A percentile compares a stretch with the other conserved stretches of the same genome.
Evolutionary conservation across 2,797 vertebrate genomes (phyloP).

Genomic region (Danionella dracula): DNA sequence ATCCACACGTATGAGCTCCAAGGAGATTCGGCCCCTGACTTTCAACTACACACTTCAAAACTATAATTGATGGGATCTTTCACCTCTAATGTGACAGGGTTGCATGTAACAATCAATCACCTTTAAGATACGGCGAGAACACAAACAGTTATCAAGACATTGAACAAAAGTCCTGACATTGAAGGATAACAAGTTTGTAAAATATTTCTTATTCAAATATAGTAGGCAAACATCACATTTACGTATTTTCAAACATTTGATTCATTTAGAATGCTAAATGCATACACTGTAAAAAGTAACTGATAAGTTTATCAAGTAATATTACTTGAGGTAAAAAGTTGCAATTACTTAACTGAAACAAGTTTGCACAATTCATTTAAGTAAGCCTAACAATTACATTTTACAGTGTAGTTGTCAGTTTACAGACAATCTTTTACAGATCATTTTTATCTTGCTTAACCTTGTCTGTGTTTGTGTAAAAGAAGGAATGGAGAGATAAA

Average conservation of each 20-base stretch:
- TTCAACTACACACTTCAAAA: slow-evolving; percentile 31
- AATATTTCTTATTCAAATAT: too few relatives aligned
- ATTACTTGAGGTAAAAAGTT: too few relatives aligned
- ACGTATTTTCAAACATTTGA: too few relatives aligned
- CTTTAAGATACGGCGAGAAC: slow-evolving; percentile 13
- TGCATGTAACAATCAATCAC: slow-evolving; percentile 44
- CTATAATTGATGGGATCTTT: slow-evolving; percentile 34
- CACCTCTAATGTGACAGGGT: slow-evolving; percentile 31
- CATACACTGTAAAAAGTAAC: too few relatives aligned
- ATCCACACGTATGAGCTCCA: background rate
- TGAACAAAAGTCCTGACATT: background rate
- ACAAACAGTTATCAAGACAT: background rate
- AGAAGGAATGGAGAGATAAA: background rate
- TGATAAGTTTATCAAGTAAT: too few relatives aligned
- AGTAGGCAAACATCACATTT: too few relatives aligned
- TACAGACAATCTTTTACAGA: too few relatives aligned
- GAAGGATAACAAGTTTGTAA: background rate
- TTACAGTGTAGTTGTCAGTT: too few relatives aligned
- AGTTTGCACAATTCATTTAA: too few relatives aligned
- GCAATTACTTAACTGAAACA: too few relatives aligned
- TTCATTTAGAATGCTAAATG: too few relatives aligned
- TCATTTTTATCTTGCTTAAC: background rate
- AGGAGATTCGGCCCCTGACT: slow-evolving; percentile 17
- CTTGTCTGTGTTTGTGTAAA: background rate
- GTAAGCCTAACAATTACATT: too few relatives aligned